Percentiles rank a stretch among this genome's conserved stretches.
Conservation (phyloP, 1,140 invertebrate species). For the Drosophila saltans region DNA sequence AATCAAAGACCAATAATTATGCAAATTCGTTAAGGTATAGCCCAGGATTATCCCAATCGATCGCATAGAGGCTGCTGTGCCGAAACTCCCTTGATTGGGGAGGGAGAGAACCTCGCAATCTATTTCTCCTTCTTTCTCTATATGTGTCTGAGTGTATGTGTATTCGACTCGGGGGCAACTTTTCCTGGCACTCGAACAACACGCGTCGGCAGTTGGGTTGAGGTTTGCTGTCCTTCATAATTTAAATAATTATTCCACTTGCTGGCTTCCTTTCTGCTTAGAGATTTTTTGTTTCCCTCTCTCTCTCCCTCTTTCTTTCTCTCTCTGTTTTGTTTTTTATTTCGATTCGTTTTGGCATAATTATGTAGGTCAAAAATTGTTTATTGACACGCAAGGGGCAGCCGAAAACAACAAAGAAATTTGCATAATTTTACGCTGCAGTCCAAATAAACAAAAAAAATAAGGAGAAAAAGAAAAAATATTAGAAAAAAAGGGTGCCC, state of each 20-base stretch:
- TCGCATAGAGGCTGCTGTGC: slow-evolving; percentile 74
- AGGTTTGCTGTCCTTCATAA: slow-evolving; percentile 70
- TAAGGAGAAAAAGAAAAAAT: slow-evolving; percentile 15
- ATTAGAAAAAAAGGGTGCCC: background rate
- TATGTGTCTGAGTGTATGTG: too few relatives aligned
- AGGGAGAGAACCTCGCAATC: too few relatives aligned
- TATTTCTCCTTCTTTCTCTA: too few relatives aligned
- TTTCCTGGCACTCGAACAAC: slow-evolving; percentile 62
- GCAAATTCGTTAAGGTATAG: slow-evolving; percentile 61
- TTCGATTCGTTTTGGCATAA: slow-evolving; percentile 66
- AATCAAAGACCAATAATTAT: slow-evolving; percentile 71
- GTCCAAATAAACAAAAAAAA: slow-evolving; percentile 20
- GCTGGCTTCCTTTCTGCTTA: slow-evolving; percentile 79
- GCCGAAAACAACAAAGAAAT: slow-evolving; percentile 73
- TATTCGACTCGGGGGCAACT: background rate
- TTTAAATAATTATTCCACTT: slow-evolving; percentile 82
- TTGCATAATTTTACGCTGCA: slow-evolving; percentile 81
- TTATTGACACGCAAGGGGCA: slow-evolving; percentile 79
- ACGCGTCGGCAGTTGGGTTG: slow-evolving; percentile 54
- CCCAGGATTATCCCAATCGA: slow-evolving; percentile 65
- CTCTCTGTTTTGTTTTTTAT: background rate
- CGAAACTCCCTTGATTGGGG: slow-evolving; percentile 64
- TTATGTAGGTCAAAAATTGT: slow-evolving; percentile 82
- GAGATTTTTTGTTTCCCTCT: slow-evolving; percentile 51
- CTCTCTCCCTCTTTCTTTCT: slow-evolving; percentile 17